phyloP scores from a whole-genome alignment of 1,140 invertebrate genomes.

The Drosophila kepulauana region DNA sequence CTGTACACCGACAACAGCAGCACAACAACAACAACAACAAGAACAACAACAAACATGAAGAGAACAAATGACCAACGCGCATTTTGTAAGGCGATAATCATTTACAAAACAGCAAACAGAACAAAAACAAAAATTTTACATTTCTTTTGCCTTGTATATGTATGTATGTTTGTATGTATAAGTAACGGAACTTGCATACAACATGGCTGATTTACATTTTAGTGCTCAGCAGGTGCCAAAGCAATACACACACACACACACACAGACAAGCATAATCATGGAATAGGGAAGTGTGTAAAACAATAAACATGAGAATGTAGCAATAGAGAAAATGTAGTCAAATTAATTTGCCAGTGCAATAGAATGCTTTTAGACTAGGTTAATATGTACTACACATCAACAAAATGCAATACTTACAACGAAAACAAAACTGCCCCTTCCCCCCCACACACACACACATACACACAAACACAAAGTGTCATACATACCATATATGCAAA shows the following conservation, averaged over 20 bases:
- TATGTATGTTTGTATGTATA: conserved; percentile 16
- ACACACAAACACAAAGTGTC: not conserved
- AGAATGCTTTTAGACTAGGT: conserved; percentile 68
- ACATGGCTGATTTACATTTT: conserved; percentile 23
- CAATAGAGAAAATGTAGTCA: conserved; percentile 47
- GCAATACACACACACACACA: conserved; percentile 23
- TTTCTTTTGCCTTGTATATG: conserved; percentile 15
- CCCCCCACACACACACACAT: conserved; percentile 1
- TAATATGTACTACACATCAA: conserved; percentile 17
- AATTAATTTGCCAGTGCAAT: conserved; percentile 68
- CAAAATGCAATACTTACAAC: conserved; percentile 47
- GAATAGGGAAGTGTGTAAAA: conserved; percentile 15
- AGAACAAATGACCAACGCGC: conserved; percentile 69
- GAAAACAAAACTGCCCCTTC: conserved; percentile 13
- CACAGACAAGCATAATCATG: conserved; percentile 19
- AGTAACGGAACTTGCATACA: conserved; percentile 4
- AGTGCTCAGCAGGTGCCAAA: conserved; percentile 47
- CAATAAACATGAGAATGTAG: conserved; percentile 40
- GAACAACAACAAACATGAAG: conserved; percentile 53
- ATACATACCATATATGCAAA: conserved; percentile 18
- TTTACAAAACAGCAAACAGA: conserved; percentile 53
- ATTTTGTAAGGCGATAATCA: conserved; percentile 75
- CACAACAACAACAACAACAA: conserved; percentile 52
- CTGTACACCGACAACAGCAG: conserved; percentile 46
- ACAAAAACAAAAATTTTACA: conserved; percentile 27